Evolutionary conservation across 2,797 vertebrate genomes (phyloP), one percentile per base, ranked within the genome.

Genomic region (Setipinna tenuifilis): DNA sequence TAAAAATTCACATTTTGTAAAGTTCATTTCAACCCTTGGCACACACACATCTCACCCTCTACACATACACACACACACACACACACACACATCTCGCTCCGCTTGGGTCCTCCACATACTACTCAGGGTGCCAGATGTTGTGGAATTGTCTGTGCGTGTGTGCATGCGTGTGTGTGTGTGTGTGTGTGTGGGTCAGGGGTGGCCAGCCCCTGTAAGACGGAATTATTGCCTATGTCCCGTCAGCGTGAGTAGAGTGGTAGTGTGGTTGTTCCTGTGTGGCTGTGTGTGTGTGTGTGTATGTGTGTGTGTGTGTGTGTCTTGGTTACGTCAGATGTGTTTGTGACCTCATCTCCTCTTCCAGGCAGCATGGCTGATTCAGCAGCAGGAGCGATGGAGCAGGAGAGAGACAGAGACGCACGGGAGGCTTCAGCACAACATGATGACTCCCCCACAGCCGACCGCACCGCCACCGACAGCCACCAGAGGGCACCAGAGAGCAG

Each of bases 401-500:
- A 78, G 71, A 84, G 23, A 59, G 54, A 57, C 23, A 16, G 23
- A 59, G 54, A 57, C 23, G 10, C 83, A n/a, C 81, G 71, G 61
- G 68, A 85, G 41, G 65, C 31, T 2, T n/a, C 21, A 17, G 19
- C 83, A n/a, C 25, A 44, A 21, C 25, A 25, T 25, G 35, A 54
- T 10, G 65, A 50, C 28, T 50, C 17, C 31, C 68, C 68, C 31
- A 17, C 68, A 35, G 31, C 68, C 16, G 12, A 71, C 14, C 14
- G 28, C 61, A 1, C 75, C 68, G 31, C 46, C 19, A 61, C 84
- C 65, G 82, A 57, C 59, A 35, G 50, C 86, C 89, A 93, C 87
- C 91, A 89, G 85, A 92, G 86, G 82, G 91, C 93, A 87, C 84
- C 88, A 65, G 71, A 87, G 83, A 78, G 35, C 71, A 78, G 71